Conservation (phyloP, 1,140 invertebrate genomes). For the Drosophila kikkawai region DNA sequence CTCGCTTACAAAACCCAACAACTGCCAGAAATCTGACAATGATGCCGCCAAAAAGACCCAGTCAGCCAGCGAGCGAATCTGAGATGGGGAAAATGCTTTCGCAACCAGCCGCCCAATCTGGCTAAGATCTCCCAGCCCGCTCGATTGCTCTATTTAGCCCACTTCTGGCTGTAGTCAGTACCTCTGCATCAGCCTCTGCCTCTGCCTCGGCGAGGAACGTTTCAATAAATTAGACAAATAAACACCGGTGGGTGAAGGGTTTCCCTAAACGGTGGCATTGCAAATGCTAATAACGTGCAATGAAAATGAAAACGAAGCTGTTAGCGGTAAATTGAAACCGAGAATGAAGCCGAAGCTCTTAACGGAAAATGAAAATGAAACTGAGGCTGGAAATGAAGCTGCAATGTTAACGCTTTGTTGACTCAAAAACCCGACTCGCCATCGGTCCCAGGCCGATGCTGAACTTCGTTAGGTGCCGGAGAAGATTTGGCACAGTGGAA, state of each 20-base stretch:
- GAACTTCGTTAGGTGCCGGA: constrained; percentile 29
- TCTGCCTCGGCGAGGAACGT: constrained; percentile 24
- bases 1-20: constrained; percentile 73
- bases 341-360: constrained; percentile 40
- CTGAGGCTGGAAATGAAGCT: constrained; percentile 60
- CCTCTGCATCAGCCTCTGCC: not conserved
- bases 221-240: constrained; percentile 81
- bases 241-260: constrained; percentile 75
- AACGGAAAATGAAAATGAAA: constrained; percentile 48
- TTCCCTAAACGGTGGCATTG: constrained; percentile 73
- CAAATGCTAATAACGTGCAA: constrained; percentile 69
- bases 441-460: constrained; percentile 19
- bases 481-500: constrained; percentile 41
- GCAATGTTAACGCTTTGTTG: constrained; percentile 76
- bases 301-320: constrained; percentile 58
- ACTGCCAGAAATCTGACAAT: constrained; percentile 67
- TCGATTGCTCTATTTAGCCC: constrained; percentile 79
- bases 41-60: constrained; percentile 59
- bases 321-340: constrained; percentile 60
- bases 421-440: constrained; percentile 35
- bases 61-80: constrained; percentile 46
- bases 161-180: constrained; percentile 26
- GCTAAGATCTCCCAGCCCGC: constrained; percentile 47
- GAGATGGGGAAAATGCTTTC: constrained; percentile 65
- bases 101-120: constrained; percentile 66